These are phyloP conservation scores for Podilymbus podiceps DNA, from an alignment of 2,113 vertebrate species.

Conservation along the genomic window DNA sequence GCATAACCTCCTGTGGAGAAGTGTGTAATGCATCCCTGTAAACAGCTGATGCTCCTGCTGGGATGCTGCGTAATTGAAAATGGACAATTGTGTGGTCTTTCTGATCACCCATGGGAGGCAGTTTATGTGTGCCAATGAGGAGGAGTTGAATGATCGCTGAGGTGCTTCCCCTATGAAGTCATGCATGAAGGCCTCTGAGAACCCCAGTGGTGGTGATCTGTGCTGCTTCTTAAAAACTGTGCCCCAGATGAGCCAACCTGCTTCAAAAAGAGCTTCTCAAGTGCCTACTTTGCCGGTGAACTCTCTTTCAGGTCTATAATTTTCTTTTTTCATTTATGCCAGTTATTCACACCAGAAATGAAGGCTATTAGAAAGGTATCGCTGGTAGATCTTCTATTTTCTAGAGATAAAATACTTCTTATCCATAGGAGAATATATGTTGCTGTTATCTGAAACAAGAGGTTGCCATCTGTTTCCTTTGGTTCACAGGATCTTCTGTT, in stretches of 20 bases:
- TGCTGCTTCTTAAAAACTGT: background rate
- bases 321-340: conserved; percentile 30
- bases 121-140: background rate
- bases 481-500: background rate
- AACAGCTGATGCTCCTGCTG: background rate
- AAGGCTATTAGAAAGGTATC: conserved; percentile 36
- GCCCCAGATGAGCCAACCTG: background rate
- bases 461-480: background rate
- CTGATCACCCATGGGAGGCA: background rate
- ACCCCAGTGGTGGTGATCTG: background rate
- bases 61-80: background rate
- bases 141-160: background rate
- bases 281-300: background rate
- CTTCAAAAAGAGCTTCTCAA: background rate
- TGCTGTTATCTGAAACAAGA: conserved; percentile 29
- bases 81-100: background rate
- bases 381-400: conserved; percentile 31
- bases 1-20: background rate
- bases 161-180: background rate
- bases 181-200: background rate
- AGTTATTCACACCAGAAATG: conserved; percentile 35
- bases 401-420: conserved; percentile 33
- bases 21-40: background rate
- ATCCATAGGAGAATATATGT: background rate
- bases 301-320: conserved; percentile 25